phyloP scores from a whole-genome alignment of 64 coral and sea anemone species.

The Stichodactyla helianthus region DNA sequence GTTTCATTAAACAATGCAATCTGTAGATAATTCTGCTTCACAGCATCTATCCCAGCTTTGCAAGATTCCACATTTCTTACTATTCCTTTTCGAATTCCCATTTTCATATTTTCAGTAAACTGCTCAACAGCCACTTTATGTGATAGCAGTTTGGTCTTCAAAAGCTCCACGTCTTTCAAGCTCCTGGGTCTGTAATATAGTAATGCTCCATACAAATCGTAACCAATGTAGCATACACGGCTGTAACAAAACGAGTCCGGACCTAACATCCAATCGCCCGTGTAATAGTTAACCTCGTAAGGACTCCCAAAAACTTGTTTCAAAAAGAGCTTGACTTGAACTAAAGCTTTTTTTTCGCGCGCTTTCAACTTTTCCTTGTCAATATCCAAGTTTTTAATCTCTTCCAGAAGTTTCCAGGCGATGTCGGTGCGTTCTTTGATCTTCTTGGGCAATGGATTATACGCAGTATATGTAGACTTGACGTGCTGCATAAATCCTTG shows the following conservation, averaged over 20 bases:
- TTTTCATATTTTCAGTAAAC: slow-evolving; percentile 68
- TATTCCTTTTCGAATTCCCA: slow-evolving; percentile 67
- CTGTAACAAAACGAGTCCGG: slow-evolving; percentile 34
- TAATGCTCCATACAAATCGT: background rate
- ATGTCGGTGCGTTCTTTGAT: slow-evolving; percentile 17
- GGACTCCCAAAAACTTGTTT: slow-evolving; percentile 24
- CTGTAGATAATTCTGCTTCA: slow-evolving; percentile 19
- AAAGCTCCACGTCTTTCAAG: slow-evolving; percentile 26
- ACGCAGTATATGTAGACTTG: background rate
- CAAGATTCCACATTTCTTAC: slow-evolving; percentile 54
- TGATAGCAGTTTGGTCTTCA: slow-evolving; percentile 17
- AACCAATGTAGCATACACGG: background rate
- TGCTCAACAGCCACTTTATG: slow-evolving; percentile 41
- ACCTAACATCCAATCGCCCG: slow-evolving; percentile 48
- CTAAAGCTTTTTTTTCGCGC: slow-evolving; percentile 24
- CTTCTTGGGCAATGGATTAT: background rate
- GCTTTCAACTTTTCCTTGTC: slow-evolving; percentile 21
- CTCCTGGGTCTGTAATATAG: slow-evolving; percentile 32
- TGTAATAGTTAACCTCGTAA: slow-evolving; percentile 37
- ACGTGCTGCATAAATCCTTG: background rate
- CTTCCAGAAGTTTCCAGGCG: background rate
- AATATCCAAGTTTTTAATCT: slow-evolving; percentile 5
- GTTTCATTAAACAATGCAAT: slow-evolving; percentile 36
- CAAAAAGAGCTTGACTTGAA: slow-evolving; percentile 16
- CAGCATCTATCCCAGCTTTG: slow-evolving; percentile 37